phyloP scores from a whole-genome alignment of 2,113 vertebrate species.

The Vanacampus margaritifer region DNA sequence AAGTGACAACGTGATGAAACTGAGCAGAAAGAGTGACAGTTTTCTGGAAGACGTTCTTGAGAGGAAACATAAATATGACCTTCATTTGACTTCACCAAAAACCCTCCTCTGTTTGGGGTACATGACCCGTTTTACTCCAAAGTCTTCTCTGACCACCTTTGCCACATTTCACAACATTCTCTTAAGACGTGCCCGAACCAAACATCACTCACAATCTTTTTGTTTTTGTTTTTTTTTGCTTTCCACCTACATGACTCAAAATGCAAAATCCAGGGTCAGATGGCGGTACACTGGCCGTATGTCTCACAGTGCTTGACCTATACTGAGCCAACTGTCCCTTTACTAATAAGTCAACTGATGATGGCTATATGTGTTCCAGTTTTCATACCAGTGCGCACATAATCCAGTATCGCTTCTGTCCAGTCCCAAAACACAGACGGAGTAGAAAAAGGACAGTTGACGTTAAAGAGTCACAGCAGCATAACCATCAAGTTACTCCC shows the following conservation, averaged over 20 bases:
- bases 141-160: slow-evolving; percentile 3
- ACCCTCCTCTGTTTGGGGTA: slow-evolving; percentile 14
- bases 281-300: slow-evolving; percentile 7
- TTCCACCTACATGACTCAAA: background rate
- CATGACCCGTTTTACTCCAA: slow-evolving; percentile 2
- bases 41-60: slow-evolving; percentile 51
- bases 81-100: slow-evolving; percentile 47
- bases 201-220: background rate
- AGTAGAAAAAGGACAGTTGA: slow-evolving; percentile 20
- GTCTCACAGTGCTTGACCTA: background rate
- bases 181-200: slow-evolving; percentile 24
- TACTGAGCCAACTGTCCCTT: background rate
- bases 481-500: slow-evolving; percentile 19
- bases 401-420: slow-evolving; percentile 35
- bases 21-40: slow-evolving; percentile 36
- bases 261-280: background rate
- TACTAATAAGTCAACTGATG: slow-evolving; percentile 11
- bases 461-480: slow-evolving; percentile 25
- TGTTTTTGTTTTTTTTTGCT: background rate
- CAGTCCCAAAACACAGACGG: slow-evolving; percentile 24
- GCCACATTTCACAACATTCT: slow-evolving; percentile 20
- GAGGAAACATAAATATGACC: slow-evolving; percentile 9
- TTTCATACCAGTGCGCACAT: slow-evolving; percentile 15
- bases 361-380: slow-evolving; percentile 34
- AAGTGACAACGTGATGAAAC: slow-evolving; percentile 29